Conservation (phyloP, 1,140 invertebrate species). For the Gonatopus flavifemur region DNA sequence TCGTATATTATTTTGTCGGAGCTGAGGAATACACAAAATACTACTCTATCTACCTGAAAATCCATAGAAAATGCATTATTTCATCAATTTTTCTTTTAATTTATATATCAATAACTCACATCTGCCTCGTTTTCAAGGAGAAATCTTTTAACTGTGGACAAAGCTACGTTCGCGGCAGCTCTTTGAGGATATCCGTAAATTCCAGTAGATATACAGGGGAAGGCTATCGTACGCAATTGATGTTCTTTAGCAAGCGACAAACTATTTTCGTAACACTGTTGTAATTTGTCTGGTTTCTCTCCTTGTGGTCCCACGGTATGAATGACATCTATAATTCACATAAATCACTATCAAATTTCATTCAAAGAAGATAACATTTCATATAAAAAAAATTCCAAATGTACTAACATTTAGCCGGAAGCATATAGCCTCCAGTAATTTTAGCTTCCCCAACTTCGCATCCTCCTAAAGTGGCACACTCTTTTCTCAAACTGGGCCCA, state of each 20-base stretch:
- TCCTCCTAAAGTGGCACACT: conserved; percentile 72
- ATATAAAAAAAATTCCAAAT: conserved; percentile 7
- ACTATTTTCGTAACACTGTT: conserved; percentile 71
- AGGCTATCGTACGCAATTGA: conserved; percentile 70
- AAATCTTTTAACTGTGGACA: conserved; percentile 68
- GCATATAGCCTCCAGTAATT: conserved; percentile 75
- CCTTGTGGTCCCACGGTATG: conserved; percentile 82
- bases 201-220: conserved; percentile 86
- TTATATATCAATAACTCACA: conserved; percentile 43
- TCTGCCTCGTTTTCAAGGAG: conserved; percentile 64
- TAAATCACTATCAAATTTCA: too few species aligned
- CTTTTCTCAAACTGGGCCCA: conserved; percentile 66
- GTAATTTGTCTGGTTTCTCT: conserved; percentile 66
- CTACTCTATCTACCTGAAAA: conserved; percentile 70
- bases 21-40: conserved; percentile 80
- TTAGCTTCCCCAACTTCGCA: conserved; percentile 80
- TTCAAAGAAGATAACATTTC: neutral
- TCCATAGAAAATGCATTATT: conserved; percentile 21
- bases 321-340: conserved; percentile 70
- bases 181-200: conserved; percentile 83
- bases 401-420: conserved; percentile 75
- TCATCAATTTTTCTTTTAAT: neutral
- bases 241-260: conserved; percentile 65
- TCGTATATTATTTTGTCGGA: conserved; percentile 76
- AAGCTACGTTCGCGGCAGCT: conserved; percentile 73